Conservation (phyloP, 2,888 invertebrate species). For the Dione vanillae region DNA sequence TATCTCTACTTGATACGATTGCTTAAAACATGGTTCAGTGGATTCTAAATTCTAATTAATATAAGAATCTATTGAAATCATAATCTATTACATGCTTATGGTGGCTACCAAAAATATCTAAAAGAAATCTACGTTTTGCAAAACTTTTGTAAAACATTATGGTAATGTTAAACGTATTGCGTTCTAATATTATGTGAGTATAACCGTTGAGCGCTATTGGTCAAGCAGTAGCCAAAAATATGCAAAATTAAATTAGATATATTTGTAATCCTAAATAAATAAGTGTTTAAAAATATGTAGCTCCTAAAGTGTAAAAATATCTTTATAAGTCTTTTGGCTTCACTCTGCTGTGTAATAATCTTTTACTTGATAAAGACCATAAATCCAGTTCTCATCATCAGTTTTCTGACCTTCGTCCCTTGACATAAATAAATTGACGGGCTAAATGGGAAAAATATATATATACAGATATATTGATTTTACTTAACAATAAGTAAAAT, state of each 20-base stretch:
- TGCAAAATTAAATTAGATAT: constrained; percentile 8
- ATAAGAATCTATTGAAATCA: not conserved
- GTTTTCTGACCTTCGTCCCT: not conserved
- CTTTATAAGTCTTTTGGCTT: not conserved
- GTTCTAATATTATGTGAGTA: not conserved
- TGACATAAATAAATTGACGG: constrained; percentile 6
- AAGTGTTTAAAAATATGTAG: not conserved
- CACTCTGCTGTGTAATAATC: not conserved
- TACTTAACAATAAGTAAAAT: not conserved
- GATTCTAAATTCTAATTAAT: constrained; percentile 4
- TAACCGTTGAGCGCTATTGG: not conserved
- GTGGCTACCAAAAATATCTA: not conserved
- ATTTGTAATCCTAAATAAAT: not conserved
- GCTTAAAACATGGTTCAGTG: not conserved
- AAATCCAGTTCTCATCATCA: not conserved
- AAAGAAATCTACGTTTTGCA: not conserved
- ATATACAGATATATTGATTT: constrained; percentile 5
- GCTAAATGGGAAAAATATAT: constrained; percentile 9
- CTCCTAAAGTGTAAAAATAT: not conserved
- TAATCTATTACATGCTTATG: constrained; percentile 7
- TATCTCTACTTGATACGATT: constrained; percentile 3
- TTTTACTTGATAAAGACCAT: not conserved
- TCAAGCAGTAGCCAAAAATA: constrained; percentile 12
- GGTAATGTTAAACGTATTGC: not conserved
- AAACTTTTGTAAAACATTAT: not conserved